A percentile compares a stretch with the other conserved stretches of the same genome.
Conservation (phyloP, 2,888 invertebrate species). For the Erynnis tages region DNA sequence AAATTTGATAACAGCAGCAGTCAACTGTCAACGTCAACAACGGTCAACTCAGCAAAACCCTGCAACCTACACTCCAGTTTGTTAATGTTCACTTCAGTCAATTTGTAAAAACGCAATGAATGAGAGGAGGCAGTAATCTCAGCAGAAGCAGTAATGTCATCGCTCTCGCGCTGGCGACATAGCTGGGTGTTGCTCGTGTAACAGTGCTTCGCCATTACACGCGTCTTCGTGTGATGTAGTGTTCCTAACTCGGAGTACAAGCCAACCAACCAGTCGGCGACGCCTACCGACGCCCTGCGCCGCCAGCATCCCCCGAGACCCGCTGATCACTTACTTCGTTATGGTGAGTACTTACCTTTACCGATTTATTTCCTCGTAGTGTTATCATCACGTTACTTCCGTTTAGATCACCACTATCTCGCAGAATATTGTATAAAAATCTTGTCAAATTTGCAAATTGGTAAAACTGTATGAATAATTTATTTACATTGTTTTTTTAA, state of each 20-base stretch:
- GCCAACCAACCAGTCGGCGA: not conserved
- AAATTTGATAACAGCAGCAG: too few species aligned
- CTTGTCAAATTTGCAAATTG: too few species aligned
- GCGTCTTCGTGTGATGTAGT: not conserved
- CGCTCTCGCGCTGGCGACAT: not conserved
- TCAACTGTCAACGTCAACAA: too few species aligned
- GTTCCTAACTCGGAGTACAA: not conserved
- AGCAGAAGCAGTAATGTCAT: constrained; percentile 5
- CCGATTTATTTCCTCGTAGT: not conserved
- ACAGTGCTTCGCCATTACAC: not conserved
- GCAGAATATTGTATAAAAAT: too few species aligned
- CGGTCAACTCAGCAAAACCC: too few species aligned
- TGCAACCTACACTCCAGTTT: too few species aligned
- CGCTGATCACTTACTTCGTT: constrained; percentile 5
- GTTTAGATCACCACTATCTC: too few species aligned
- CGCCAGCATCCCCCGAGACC: constrained; percentile 1
- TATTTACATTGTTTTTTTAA: too few species aligned
- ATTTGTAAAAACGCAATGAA: too few species aligned
- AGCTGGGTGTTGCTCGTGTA: not conserved
- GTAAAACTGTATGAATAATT: too few species aligned
- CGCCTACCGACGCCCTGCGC: constrained; percentile 2
- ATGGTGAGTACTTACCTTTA: constrained; percentile 3
- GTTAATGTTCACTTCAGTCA: too few species aligned
- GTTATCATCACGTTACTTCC: too few species aligned
- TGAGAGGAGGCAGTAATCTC: not conserved